A percentile compares a stretch with the other conserved stretches of the same genome.
These are phyloP conservation scores for Matsumurasca onukii DNA, from an alignment of 1,140 invertebrate species.

Conservation along the genomic window DNA sequence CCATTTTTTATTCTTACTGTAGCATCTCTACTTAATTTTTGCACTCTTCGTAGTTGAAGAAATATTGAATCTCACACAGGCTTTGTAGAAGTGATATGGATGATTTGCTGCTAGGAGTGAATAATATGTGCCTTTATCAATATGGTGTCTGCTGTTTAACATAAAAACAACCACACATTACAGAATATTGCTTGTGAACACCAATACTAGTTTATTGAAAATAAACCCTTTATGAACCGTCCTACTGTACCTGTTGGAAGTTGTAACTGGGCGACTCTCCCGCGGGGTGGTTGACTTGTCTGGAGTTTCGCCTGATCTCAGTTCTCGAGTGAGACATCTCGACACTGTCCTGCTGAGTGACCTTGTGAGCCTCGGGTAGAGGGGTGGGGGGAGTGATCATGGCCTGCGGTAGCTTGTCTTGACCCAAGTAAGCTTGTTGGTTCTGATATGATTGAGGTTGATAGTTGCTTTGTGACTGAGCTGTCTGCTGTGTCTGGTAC, in stretches of 20 bases:
- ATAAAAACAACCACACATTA: too few species aligned
- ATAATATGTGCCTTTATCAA: too few species aligned
- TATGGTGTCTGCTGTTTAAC: too few species aligned
- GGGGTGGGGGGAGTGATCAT: conserved; percentile 37
- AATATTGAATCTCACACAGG: too few species aligned
- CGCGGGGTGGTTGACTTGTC: conserved; percentile 49
- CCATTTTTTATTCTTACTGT: too few species aligned
- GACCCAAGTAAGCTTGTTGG: conserved; percentile 20
- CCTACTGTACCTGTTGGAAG: conserved; percentile 42
- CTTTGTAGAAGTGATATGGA: too few species aligned
- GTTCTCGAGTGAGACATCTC: conserved; percentile 26
- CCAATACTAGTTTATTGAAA: too few species aligned
- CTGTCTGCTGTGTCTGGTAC: conserved; percentile 33
- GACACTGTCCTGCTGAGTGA: neutral
- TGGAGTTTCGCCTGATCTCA: conserved; percentile 50
- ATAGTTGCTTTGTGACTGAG: conserved; percentile 39
- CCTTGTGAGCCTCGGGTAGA: conserved; percentile 30
- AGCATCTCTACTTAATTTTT: too few species aligned
- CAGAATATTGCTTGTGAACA: too few species aligned
- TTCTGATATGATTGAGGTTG: conserved; percentile 33
- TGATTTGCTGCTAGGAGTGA: too few species aligned
- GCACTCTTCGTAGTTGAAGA: too few species aligned
- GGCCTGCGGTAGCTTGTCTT: conserved; percentile 26
- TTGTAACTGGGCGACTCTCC: conserved; percentile 45
- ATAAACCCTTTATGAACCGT: too few species aligned